Evolutionary conservation across 2,113 vertebrate species (phyloP).

Genomic region (Tringa solitaria): DNA sequence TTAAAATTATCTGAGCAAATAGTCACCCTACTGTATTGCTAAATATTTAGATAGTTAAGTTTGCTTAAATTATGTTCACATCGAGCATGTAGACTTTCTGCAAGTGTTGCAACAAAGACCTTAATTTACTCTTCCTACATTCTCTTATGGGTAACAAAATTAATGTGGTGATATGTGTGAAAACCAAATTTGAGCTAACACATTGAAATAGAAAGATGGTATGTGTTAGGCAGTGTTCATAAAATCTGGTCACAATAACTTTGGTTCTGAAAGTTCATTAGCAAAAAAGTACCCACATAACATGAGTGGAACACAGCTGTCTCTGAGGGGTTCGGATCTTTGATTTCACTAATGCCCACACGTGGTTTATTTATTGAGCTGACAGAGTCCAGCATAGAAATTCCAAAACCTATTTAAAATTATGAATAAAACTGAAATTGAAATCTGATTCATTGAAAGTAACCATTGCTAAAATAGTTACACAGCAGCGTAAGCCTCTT

Average conservation of each 20-base stretch:
- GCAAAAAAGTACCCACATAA: not conserved
- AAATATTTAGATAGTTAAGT: not conserved
- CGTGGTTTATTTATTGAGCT: not conserved
- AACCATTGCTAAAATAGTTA: not conserved
- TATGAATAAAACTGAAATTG: not conserved
- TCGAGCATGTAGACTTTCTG: not conserved
- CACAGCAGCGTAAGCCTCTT: not conserved
- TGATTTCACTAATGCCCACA: not conserved
- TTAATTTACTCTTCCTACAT: not conserved
- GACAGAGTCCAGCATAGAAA: not conserved
- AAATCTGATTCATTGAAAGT: not conserved
- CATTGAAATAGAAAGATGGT: not conserved
- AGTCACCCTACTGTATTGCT: not conserved
- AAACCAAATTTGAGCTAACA: not conserved
- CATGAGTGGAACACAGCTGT: rapidly evolving
- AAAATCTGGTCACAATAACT: not conserved
- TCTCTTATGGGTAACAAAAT: not conserved
- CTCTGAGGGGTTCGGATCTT: not conserved
- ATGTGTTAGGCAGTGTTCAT: not conserved
- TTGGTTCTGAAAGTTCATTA: not conserved
- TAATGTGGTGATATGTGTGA: not conserved
- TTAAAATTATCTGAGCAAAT: not conserved
- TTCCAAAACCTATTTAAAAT: not conserved
- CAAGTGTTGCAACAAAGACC: not conserved
- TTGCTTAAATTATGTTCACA: not conserved